Base-by-base conservation (phyloP, 2,113 vertebrate species). In the Equus quagga region DNA sequence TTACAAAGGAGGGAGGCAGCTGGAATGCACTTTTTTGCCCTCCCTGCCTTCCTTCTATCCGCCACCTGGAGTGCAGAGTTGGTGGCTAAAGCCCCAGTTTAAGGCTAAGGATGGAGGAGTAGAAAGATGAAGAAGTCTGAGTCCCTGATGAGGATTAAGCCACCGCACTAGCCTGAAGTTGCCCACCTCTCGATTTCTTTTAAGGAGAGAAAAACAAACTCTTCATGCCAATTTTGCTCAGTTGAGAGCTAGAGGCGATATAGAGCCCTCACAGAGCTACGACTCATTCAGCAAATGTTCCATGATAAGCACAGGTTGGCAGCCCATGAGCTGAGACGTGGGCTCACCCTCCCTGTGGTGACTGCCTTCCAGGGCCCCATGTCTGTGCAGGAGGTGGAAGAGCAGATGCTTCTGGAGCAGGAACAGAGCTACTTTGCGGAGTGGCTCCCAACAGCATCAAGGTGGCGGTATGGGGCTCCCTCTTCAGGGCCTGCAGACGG, bases 401-500 rank as follows among this genome's bases (percentile, higher is more conserved):
- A 99, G 97, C 99, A 99, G 98, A 99, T 99, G 99, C 44, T 99
- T 99, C 94, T 99, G 99, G 98, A 99, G 99, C 98, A 99, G 99
- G 98, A 99, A 99, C 98, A 99, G 98, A 99, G 99, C 98, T 99
- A 99, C 98, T 99, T 99, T 12, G 99, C 99, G 82, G 99, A 99
- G 97, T 99, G 99, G 99, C 99, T 99, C 99, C 98, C 26, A 99
- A 99, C 96, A 99, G 99, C 0, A 99, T 99, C 70, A 99, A 99
- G 96, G 99, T 99, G 87, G 99, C 99, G 0, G 98, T 99, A 21
- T 99, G 99, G 28, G 99, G 99, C 28, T 28, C n/a, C 54, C 31
- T 93, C 36, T 56, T 64, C 1, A 10, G 60, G 21, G 64, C n/a
- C 72, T 80, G 46, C 18, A 5, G 26, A 9, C 26, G 51, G 28